Evolutionary conservation across 2,113 vertebrate genomes (phyloP), one percentile per base, ranked within the genome.

Genomic region (Holacanthus passer): DNA sequence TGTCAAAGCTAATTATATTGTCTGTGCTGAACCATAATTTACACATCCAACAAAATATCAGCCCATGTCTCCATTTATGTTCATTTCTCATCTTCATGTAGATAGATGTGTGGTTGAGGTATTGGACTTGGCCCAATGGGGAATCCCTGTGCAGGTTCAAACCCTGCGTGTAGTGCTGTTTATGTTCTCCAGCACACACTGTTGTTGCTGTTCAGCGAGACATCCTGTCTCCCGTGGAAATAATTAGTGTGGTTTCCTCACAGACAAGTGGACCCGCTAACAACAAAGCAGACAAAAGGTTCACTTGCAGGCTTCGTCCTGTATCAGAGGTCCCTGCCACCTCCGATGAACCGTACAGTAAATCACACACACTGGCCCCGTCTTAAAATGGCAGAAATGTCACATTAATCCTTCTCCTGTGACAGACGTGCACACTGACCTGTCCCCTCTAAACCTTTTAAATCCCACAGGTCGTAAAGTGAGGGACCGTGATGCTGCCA

Each of bases 211-310:
- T 60, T 24, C 14, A 41, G 19, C 64, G 73, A 73, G 67, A 80
- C 73, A 67, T 81, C 63, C 73, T 84, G 67, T 64, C 60, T 77
- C 62, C 50, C 41, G 65, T 39, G 32, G 32, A 62, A 50, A 67
- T 73, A 56, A 84, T 87, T 64, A 84, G 27, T 32, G 48, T 12
- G 45, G 56, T 58, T 83, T 84, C 81, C 77, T 81, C 27, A 63
- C 45, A 83, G 59, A 75, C 55, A 52, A 43, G 29, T 8, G 19
- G 64, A n/a, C 47, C 27, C 20, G 13, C 35, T 19, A 60, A 60
- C 56, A 79, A 22, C 31, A 47, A 29, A 22, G 62, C 24, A 53
- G 22, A 83, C 69, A 83, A 83, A 87, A 77, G 76, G 35, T 17
- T 62, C 0, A 0, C 45, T 41, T 0, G 13, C 43, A 63, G 59